Base-by-base conservation (phyloP, 2,888 invertebrate species). In the Odontomyia ornata region DNA sequence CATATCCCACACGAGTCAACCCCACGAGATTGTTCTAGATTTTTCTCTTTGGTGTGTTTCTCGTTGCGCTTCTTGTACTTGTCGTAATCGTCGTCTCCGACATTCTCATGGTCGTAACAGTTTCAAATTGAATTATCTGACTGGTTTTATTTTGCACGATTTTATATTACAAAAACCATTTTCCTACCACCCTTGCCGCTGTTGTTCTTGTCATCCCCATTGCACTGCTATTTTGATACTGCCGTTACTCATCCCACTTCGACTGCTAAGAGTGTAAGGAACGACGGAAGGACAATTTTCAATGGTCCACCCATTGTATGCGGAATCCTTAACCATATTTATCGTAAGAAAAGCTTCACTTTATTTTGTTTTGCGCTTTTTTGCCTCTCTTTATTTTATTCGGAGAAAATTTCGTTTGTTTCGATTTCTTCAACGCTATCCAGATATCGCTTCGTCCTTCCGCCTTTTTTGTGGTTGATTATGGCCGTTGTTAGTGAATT, bases 51-150 rank as follows among this genome's bases (percentile, higher is more conserved):
- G 36, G 36, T 36, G 3, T 9, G 36, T 75, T 21, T 72, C 23
- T 60, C 60, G 73, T 28, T 52, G 9, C 28, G 46, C 23, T 30
- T 23, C 28, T 67, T 18, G 46, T 57, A 57, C 7, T 27, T 11
- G 21, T 25, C 56, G 46, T 76, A 60, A 43, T 73, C 75, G 78
- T 76, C 64, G 21, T 67, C 21, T 28, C 27, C 21, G 67, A 21
- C 73, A 30, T 27, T 36, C 30, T 72, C 73, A 65, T 78, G 67
- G 67, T 77, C 77, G 78, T 78, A 78, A 78, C 78, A 76, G 73
- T 78, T 76, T 77, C 78, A 78, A 78, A 78, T 78, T 78, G 78
- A 78, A 78, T 78, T 78, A 78, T 78, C 62, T 75, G 46, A 27
- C 62, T 78, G 78, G 64, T 76, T 78, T 78, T 78, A 76, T 78